Evolutionary conservation across 2,113 vertebrate species (phyloP).

Genomic region (Tringa solitaria): DNA sequence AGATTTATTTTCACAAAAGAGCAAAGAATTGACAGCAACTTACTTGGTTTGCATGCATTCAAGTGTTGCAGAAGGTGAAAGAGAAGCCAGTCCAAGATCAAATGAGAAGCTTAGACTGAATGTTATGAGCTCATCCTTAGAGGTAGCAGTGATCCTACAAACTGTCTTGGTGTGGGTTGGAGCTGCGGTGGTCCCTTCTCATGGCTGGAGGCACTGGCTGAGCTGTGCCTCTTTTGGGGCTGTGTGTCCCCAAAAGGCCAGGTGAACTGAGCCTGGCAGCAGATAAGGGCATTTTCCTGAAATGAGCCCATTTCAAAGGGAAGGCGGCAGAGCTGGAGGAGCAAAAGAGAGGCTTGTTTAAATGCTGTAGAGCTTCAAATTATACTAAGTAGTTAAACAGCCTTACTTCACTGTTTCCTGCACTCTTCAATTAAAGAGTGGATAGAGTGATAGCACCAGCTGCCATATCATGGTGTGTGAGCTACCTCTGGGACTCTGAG

Average conservation of each 20-base stretch:
- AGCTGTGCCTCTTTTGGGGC: not conserved
- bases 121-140: not conserved
- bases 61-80: not conserved
- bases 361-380: not conserved
- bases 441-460: not conserved
- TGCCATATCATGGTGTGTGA: not conserved
- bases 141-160: not conserved
- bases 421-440: not conserved
- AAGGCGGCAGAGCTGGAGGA: not conserved
- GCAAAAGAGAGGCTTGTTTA: not conserved
- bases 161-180: accelerated
- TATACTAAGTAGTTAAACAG: not conserved
- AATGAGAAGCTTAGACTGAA: not conserved
- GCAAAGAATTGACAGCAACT: not conserved
- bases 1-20: not conserved
- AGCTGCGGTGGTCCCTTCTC: not conserved
- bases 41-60: not conserved
- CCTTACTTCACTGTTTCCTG: not conserved
- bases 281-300: not conserved
- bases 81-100: not conserved
- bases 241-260: not conserved
- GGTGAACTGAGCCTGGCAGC: not conserved
- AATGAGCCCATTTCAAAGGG: not conserved
- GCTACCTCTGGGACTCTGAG: not conserved
- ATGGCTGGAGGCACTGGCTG: not conserved